Evolutionary conservation across 2,888 invertebrate genomes (phyloP), one percentile per base, ranked within the genome.

Genomic region (Xanthorhoe spadicearia): DNA sequence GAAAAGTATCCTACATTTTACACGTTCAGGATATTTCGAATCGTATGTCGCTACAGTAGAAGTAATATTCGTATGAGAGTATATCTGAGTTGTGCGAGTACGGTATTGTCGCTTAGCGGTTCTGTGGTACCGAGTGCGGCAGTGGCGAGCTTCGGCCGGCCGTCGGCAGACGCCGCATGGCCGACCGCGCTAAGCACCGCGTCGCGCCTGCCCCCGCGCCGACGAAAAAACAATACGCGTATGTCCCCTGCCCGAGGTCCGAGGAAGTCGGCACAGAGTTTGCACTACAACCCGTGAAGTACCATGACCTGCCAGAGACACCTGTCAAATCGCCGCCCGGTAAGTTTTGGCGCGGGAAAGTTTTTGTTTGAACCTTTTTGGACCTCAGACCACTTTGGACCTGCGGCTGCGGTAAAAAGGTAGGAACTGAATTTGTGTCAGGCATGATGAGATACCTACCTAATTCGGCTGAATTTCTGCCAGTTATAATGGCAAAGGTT

Each of bases 211-310:
- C 84, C 65, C 89, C 90, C 87, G 89, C 87, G 86, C 87, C 83
- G 82, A 86, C 88, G 68, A 92, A 91, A 71, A 90, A 88, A 77
- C 91, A 93, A 49, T 93, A 93, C 89, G 93, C 93, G 77, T 94
- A 94, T 72, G 79, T 85, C 18, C 93, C 93, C 71, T 94, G 93
- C 74, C 94, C 94, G 64, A 80, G 94, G 61, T 93, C 93, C 68
- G 93, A 93, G 78, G 93, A 94, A 73, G 92, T 93, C 57, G 94
- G 94, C 67, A 93, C 93, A 0, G 92, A 92, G 68, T 84, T 89
- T 69, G 90, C 92, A 6, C 82, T 91, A 48, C 90, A 92, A 66
- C 83, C 89, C 64, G 77, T 87, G 62, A 78, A 76, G 64, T 77
- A 84, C 63, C 81, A 81, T 75, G 80, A 82, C 61, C 81, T 83